Evolutionary conservation across 2,888 invertebrate species (phyloP), one percentile per base, ranked within the genome.

Genomic region (Quadroppia sp.): DNA sequence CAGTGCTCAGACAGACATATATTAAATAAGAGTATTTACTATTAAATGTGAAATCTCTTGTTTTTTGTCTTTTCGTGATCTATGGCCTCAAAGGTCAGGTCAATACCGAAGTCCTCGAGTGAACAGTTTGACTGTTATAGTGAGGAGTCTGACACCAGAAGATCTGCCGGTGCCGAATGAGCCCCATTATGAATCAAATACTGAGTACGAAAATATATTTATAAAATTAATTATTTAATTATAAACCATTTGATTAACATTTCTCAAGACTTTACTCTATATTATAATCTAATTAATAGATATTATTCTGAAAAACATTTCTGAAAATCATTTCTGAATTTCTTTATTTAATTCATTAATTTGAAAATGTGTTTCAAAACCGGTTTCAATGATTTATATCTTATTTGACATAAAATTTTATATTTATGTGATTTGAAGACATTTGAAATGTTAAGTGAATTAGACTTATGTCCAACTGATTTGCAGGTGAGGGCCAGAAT

Each of bases 21-120:
- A 64, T 64, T 64, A 64, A 64, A 64, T 64, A 64, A 64, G 36
- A 28, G 61, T 36, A 36, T 32, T 64, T 36, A 13, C n/a, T n/a
- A n/a, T 17, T 64, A n/a, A 64, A 36, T 64, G 61, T 64, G 61
- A 64, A 64, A n/a, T 23, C 23, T 23, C 30, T 64, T 64, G 15
- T 13, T n/a, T 32, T 59, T n/a, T n/a, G 32, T 59, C 23, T 64
- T n/a, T 20, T 20, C 45, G 20, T 23, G 61, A 36, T 30, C 59
- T 64, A 64, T 64, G 61, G 61, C 61, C 61, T 36, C n/a, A 20
- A 64, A 15, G 20, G 36, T 36, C 20, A 9, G 36, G 17, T 36
- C 36, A 9, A 3, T 36, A 15, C 11, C 15, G 0, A 6, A 59
- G 17, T 59, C 11, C 30, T 30, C 32, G 59, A n/a, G 15, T 36